phyloP scores from a whole-genome alignment of 2,113 vertebrate genomes.

The Xiphophorus hellerii region DNA sequence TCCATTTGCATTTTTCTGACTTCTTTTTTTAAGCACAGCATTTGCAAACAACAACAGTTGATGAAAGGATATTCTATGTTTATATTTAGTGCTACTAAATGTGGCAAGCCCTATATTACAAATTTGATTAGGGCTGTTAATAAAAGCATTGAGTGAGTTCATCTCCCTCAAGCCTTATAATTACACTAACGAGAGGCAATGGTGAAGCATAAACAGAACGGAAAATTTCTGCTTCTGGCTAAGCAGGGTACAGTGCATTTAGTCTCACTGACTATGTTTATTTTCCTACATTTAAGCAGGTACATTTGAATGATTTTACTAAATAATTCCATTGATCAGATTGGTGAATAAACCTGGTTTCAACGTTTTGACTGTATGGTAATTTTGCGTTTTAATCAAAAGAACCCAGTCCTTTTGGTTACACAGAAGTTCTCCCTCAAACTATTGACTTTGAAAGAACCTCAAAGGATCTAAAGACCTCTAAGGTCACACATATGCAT shows the following conservation, averaged over 20 bases:
- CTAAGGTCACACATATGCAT: too few species aligned
- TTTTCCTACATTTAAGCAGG: too few species aligned
- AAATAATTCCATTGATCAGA: too few species aligned
- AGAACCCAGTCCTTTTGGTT: too few species aligned
- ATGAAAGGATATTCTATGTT: background rate
- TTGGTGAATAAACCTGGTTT: background rate
- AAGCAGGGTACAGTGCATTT: conserved; percentile 11
- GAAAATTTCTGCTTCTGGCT: background rate
- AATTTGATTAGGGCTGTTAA: background rate
- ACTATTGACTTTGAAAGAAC: too few species aligned
- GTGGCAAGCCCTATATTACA: background rate
- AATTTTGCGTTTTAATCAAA: too few species aligned
- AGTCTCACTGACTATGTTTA: too few species aligned
- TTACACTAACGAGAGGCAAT: background rate
- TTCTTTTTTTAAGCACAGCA: background rate
- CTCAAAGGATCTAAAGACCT: too few species aligned
- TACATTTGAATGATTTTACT: too few species aligned
- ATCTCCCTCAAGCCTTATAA: background rate
- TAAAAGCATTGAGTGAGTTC: background rate
- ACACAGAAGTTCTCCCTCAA: too few species aligned
- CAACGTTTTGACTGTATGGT: too few species aligned
- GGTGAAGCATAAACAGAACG: background rate
- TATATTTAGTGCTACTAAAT: background rate
- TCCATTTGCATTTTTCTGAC: too few species aligned
- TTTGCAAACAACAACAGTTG: background rate